These are phyloP conservation scores for Coracias cyanogaster DNA, from an alignment of 2,797 vertebrate genomes.

Conservation along the genomic window DNA sequence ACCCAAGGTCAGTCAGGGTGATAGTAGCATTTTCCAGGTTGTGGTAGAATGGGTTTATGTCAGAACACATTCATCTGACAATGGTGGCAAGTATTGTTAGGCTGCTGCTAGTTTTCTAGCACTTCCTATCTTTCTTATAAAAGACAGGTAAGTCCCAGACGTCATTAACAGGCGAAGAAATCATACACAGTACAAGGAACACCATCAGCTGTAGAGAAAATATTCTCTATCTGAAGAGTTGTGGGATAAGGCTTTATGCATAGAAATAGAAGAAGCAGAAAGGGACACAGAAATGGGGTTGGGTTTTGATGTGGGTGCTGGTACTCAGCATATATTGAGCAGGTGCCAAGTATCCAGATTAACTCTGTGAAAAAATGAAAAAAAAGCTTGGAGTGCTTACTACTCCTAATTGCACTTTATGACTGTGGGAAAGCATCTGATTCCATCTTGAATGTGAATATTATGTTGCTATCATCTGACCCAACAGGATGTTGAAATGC, in stretches of 20 bases:
- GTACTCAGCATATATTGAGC: background rate
- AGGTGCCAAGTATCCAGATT: background rate
- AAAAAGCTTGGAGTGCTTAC: background rate
- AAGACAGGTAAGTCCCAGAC: background rate
- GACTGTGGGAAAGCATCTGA: background rate
- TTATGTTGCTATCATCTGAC: background rate
- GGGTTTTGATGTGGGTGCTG: background rate
- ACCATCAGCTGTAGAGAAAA: background rate
- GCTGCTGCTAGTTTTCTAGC: background rate
- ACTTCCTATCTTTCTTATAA: background rate
- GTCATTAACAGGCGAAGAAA: background rate
- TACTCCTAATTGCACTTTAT: background rate
- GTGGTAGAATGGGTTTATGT: background rate
- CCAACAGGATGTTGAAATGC: background rate
- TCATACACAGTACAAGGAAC: background rate
- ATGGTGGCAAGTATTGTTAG: background rate
- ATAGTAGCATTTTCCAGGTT: background rate
- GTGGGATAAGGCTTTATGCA: background rate
- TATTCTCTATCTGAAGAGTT: background rate
- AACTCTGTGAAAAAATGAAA: background rate
- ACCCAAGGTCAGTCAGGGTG: background rate
- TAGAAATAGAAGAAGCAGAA: background rate
- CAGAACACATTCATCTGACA: background rate
- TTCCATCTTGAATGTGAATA: background rate
- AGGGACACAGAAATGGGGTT: fast-evolving